Evolutionary conservation across 2,797 vertebrate species (phyloP).

Genomic region (Myotis pilosus): DNA sequence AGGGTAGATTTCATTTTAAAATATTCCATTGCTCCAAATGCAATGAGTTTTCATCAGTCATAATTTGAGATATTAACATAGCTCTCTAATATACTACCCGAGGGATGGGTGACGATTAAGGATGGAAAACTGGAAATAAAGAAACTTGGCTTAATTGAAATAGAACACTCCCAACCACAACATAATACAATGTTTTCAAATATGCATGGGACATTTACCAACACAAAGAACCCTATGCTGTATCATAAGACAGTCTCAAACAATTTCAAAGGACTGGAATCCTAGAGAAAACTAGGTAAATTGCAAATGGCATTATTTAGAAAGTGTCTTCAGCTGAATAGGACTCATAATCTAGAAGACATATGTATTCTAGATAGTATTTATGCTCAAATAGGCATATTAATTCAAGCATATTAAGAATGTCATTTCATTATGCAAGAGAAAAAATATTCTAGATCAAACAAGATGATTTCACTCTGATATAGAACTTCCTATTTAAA

Average conservation of each 20-base stretch:
- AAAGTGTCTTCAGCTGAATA: not conserved
- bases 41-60: not conserved
- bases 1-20: not conserved
- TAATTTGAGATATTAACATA: not conserved
- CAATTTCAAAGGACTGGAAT: not conserved
- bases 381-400: not conserved
- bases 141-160: not conserved
- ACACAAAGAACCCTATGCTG: not conserved
- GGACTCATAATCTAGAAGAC: not conserved
- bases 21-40: not conserved
- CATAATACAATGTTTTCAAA: not conserved
- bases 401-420: not conserved
- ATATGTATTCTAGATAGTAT: not conserved
- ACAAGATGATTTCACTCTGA: not conserved
- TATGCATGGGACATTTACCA: not conserved
- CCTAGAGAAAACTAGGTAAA: not conserved
- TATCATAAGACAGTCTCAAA: not conserved
- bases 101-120: not conserved
- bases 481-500: not conserved
- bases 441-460: not conserved
- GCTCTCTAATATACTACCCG: not conserved
- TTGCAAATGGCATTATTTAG: not conserved
- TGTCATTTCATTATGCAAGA: not conserved
- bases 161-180: not conserved
- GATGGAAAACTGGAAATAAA: not conserved